A percentile compares a stretch with the other conserved stretches of the same genome.
Evolutionary conservation across 2,888 invertebrate genomes (phyloP).

Genomic region (Amblyteles armatorius): DNA sequence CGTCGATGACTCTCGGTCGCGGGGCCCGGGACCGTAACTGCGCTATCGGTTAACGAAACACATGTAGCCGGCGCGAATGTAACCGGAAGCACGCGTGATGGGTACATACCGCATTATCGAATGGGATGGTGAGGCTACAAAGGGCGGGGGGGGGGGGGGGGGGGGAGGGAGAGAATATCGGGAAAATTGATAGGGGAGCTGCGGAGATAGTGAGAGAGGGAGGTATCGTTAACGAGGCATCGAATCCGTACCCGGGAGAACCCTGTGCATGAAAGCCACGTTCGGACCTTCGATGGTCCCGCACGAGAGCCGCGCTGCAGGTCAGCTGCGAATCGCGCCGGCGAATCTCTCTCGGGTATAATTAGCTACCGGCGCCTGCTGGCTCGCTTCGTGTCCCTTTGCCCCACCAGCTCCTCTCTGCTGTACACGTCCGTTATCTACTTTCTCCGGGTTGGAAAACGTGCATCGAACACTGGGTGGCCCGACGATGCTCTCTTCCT

Average conservation of each 20-base stretch:
- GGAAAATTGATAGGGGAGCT: conserved; percentile 54
- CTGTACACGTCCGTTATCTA: background rate
- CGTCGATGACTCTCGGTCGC: conserved; percentile 50
- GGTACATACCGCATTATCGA: conserved; percentile 51
- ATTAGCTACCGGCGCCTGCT: conserved; percentile 61
- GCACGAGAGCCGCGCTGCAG: conserved; percentile 14
- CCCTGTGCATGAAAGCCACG: conserved; percentile 52
- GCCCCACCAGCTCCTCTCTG: background rate
- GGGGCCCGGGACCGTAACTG: background rate
- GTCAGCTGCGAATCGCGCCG: conserved; percentile 64
- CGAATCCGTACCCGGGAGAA: conserved; percentile 49
- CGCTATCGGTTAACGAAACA: conserved; percentile 21
- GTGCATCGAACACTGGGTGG: conserved; percentile 41
- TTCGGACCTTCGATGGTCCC: conserved; percentile 41
- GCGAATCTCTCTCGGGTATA: conserved; percentile 64
- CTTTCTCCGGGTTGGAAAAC: conserved; percentile 38
- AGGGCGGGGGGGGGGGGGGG: background rate
- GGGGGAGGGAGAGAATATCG: conserved; percentile 28
- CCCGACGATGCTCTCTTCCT: conserved; percentile 38
- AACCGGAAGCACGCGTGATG: conserved; percentile 33
- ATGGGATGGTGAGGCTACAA: conserved; percentile 6
- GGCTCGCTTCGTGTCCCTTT: background rate
- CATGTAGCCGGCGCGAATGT: conserved; percentile 18
- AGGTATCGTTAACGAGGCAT: conserved; percentile 59
- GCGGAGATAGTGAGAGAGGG: conserved; percentile 25